Conservation (phyloP, 2,797 vertebrate species). For the Notamacropus eugenii region DNA sequence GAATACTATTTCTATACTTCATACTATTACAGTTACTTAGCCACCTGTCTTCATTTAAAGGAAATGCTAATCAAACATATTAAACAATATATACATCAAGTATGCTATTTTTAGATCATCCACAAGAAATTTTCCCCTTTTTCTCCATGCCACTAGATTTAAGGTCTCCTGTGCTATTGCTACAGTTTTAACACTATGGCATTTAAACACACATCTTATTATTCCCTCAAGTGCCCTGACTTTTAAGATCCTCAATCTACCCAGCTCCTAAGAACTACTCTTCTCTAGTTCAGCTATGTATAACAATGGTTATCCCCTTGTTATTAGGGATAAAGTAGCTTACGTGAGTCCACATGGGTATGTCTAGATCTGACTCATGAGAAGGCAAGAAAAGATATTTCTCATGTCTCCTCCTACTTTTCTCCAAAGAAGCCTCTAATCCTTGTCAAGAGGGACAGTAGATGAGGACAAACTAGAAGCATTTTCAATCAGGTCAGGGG, state of each 20-base stretch:
- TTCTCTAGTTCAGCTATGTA: background rate
- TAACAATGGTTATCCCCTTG: background rate
- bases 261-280: background rate
- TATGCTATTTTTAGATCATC: background rate
- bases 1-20: no score
- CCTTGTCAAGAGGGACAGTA: background rate
- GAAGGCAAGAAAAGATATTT: background rate
- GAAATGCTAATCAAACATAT: no score
- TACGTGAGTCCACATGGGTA: background rate
- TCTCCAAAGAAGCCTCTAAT: background rate
- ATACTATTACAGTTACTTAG: no score
- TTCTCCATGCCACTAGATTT: background rate
- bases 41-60: no score
- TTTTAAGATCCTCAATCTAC: background rate
- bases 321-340: background rate
- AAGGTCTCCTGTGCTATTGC: background rate
- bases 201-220: no score
- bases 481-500: no score
- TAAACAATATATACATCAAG: no score
- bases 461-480: no score
- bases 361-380: fast-evolving
- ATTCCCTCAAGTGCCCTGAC: background rate
- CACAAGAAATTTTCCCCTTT: background rate
- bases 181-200: background rate
- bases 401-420: background rate